Base-by-base conservation (phyloP, 2,797 vertebrate species). In the Echiichthys vipera region DNA sequence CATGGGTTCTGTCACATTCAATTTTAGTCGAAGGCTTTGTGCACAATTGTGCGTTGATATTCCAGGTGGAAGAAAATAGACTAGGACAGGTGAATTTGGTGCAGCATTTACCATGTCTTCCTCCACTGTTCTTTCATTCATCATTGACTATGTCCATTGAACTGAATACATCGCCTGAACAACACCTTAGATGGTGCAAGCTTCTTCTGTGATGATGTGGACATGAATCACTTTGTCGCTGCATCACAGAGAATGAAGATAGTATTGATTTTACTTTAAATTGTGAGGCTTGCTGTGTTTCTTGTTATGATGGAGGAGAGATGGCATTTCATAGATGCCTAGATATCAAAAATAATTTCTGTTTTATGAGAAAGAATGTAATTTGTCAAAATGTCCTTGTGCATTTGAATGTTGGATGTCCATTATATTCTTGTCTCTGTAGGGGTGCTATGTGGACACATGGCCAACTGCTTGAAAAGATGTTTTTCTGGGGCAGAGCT, bases 61-160 rank as follows among this genome's bases (percentile, higher is more conserved):
- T 80, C 61, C 51, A 74, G 66, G 65, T 72, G 70, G 40, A 46
- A 13, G 29, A 78, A 81, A 87, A 83, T 51, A 12, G 50, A 73
- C 27, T 25, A 25, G 59, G 67, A 83, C 61, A 42, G 53, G 30
- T 64, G 53, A 67, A 87, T 85, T 69, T 72, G 79, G 70, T 75
- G 82, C 74, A 76, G 67, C 70, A 76, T 89, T 85, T 83, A 81
- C 71, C 71, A 57, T 24, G 81, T 86, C 67, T 39, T 69, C 77
- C 87, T 77, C 49, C 71, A 56, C 91, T 91, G 92, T 88, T 88
- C 92, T 90, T 91, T 88, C 92, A 91, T 92, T 88, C 77, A 81
- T 91, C 85, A 91, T 88, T 64, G 57, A 51, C 88, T 82, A 40
- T 56, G 84, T 78, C 88, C 81, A 74, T 24, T 75, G 86, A 86